Percentiles rank a stretch among this genome's conserved stretches.
Evolutionary conservation across 2,888 invertebrate genomes (phyloP).

Genomic region (Pollenia labialis): DNA sequence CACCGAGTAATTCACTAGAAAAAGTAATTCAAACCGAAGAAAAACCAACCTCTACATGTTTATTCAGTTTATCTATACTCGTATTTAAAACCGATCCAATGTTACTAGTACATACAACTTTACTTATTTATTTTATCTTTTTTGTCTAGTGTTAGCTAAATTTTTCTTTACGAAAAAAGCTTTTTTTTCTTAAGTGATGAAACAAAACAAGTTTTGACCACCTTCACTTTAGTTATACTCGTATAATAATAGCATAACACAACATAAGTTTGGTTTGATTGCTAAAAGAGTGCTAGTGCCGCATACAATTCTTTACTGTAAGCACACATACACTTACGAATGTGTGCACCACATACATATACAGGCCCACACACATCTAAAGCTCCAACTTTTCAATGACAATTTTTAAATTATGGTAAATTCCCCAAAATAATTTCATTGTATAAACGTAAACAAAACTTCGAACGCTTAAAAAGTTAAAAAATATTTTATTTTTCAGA

Average conservation of each 20-base stretch:
- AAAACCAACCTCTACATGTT: slow-evolving; percentile 2
- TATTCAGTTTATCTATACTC: too few species aligned
- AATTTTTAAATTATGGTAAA: slow-evolving; percentile 63
- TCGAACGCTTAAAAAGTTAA: neutral
- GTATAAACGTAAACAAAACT: slow-evolving; percentile 8
- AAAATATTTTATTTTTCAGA: slow-evolving; percentile 5
- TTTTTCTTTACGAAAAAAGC: slow-evolving; percentile 65
- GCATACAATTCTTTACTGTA: slow-evolving; percentile 9
- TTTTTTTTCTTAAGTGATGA: slow-evolving; percentile 68
- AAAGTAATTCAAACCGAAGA: neutral
- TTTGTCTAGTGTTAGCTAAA: slow-evolving; percentile 58
- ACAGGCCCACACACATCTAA: neutral
- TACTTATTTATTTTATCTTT: neutral
- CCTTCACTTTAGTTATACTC: slow-evolving; percentile 66
- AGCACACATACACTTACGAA: neutral
- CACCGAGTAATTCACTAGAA: too few species aligned
- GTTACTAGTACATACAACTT: slow-evolving; percentile 13
- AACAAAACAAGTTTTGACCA: slow-evolving; percentile 73
- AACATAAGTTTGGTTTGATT: slow-evolving; percentile 54
- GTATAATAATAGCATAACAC: slow-evolving; percentile 47
- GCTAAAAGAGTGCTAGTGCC: slow-evolving; percentile 23
- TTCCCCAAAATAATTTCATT: slow-evolving; percentile 33
- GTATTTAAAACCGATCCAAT: slow-evolving; percentile 24
- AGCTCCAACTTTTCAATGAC: slow-evolving; percentile 67
- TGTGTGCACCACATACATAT: neutral